Base-by-base conservation (phyloP, 2,888 invertebrate species). In the Callimorpha dominula region DNA sequence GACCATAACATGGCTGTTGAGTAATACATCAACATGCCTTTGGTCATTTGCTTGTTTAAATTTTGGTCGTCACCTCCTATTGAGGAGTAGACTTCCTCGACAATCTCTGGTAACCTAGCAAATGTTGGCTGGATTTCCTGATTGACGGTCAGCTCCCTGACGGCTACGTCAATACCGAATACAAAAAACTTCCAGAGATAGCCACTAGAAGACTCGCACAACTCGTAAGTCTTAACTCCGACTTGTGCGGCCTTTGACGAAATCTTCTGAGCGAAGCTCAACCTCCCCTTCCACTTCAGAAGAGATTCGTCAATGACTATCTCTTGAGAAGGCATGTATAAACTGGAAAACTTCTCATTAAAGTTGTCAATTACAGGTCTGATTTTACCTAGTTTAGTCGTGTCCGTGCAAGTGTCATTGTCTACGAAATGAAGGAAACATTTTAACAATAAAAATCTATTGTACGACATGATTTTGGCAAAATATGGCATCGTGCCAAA, bases 401-500 rank as follows among this genome's bases (percentile, higher is more conserved):
- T 31, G 31, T 31, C 62, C 12, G 62, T 62, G 11, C 9, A 11
- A 40, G 15, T 14, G 1, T 40, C 2, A 40, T 62, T 62, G 40
- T 62, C 63, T 0, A 20, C 15, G 49, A 71, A 74, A 65, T 74
- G 70, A 4, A 73, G 4, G 8, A 65, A 9, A 15, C 9, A 17
- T 57, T 72, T 75, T 12, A 75, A 7, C 17, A 74, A 62, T 1
- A 66, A 15, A 62, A 68, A 74, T 46, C 74, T 20, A 31, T 68
- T 69, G 50, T 76, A 73, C 15, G 66, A 66, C 52, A 66, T 66
- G 14, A 66, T 50, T 66, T 52, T 31, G 14, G 14, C 15, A 40
- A 66, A 66, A 40, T 66, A 52, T 12, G 66, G 40, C 66, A 76
- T 70, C 66, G 73, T 73, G 66, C 68, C 69, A 71, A 73, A 76